These are phyloP conservation scores for Enteromius mattozi DNA, from an alignment of 2,797 vertebrate species.

Conservation along the genomic window DNA sequence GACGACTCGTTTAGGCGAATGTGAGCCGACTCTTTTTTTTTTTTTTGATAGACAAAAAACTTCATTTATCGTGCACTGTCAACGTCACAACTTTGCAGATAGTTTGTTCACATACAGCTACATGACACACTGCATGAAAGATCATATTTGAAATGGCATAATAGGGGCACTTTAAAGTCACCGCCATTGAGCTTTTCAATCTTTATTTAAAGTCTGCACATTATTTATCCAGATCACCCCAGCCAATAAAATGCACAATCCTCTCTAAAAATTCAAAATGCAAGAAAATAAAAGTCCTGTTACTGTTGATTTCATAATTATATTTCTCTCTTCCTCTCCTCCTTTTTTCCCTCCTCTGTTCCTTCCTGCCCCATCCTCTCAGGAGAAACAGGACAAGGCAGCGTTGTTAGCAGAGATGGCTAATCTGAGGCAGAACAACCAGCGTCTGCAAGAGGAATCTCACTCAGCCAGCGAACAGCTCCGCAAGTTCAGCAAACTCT, in stretches of 20 bases:
- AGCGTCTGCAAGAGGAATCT: conserved; percentile 89
- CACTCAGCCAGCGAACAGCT: conserved; percentile 87
- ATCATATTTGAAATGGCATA: no score
- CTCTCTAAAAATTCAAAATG: neutral
- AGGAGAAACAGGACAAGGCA: conserved; percentile 95
- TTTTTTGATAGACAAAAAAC: no score
- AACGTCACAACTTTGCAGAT: no score
- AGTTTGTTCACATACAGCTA: no score
- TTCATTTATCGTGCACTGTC: no score
- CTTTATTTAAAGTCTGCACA: no score
- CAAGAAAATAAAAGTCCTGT: neutral
- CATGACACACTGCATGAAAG: no score
- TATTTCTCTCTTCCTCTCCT: neutral
- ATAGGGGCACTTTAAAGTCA: no score
- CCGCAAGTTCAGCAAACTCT: conserved; percentile 85
- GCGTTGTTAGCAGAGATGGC: conserved; percentile 89
- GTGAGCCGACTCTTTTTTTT: no score
- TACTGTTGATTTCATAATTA: neutral
- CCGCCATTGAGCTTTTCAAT: neutral
- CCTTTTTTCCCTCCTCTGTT: neutral
- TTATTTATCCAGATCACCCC: neutral
- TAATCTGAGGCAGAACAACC: conserved; percentile 88
- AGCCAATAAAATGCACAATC: neutral
- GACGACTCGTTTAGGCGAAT: no score
- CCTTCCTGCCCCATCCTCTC: neutral